Conservation (phyloP, 2,888 invertebrate species). For the Nysson spinosus region DNA sequence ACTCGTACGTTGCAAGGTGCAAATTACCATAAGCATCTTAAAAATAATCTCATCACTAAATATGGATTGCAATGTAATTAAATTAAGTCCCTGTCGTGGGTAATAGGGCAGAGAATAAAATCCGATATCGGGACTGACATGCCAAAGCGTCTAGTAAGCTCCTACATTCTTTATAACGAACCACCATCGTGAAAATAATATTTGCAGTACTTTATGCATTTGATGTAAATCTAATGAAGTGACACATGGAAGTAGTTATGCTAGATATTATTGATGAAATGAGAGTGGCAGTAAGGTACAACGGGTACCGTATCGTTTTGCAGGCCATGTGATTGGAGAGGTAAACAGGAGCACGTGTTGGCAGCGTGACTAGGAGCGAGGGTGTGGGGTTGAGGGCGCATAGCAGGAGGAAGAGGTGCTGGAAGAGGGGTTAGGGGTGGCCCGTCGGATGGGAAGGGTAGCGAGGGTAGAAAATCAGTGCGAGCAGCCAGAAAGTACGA, state of each 20-base stretch:
- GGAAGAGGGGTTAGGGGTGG: constrained; percentile 24
- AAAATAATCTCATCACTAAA: too few species aligned
- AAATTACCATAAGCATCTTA: too few species aligned
- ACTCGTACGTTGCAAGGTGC: too few species aligned
- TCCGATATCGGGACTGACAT: too few species aligned
- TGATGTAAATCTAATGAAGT: constrained; percentile 43
- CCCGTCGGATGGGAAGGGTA: constrained; percentile 41
- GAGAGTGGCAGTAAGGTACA: constrained; percentile 28
- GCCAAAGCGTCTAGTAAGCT: too few species aligned
- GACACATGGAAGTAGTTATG: constrained; percentile 22
- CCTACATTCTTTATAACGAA: too few species aligned
- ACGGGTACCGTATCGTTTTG: constrained; percentile 25
- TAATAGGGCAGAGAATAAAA: too few species aligned
- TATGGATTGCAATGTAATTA: too few species aligned
- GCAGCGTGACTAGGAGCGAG: constrained; percentile 66
- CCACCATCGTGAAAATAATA: too few species aligned
- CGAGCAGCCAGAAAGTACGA: constrained; percentile 57
- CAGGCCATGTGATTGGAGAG: constrained; percentile 65
- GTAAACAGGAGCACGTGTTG: constrained; percentile 77
- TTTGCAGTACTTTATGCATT: constrained; percentile 29
- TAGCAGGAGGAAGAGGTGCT: constrained; percentile 24
- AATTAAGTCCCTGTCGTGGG: too few species aligned
- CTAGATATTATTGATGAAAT: constrained; percentile 40
- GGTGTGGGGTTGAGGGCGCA: constrained; percentile 50
- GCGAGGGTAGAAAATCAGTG: constrained; percentile 65